Evolutionary conservation across 2,888 invertebrate genomes (phyloP).

Genomic region (Spodoptera exigua): DNA sequence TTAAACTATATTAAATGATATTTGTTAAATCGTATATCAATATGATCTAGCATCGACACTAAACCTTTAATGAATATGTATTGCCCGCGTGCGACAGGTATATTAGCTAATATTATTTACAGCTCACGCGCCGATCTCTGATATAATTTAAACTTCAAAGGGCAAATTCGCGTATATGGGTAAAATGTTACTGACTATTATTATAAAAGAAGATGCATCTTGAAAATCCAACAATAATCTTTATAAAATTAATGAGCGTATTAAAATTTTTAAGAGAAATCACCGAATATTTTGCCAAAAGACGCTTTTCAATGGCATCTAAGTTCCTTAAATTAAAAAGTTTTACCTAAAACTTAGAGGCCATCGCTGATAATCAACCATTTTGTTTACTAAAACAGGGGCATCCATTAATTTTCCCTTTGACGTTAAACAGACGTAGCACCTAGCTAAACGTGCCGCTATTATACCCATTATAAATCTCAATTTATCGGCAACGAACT

Average conservation of each 20-base stretch:
- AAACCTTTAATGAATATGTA: constrained; percentile 46
- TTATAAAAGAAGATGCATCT: no score
- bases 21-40: constrained; percentile 41
- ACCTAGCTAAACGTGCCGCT: not conserved
- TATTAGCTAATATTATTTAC: constrained; percentile 52
- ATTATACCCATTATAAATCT: constrained; percentile 67
- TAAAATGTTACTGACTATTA: no score
- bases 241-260: no score
- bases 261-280: no score
- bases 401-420: not conserved
- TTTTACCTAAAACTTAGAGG: no score
- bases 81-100: constrained; percentile 42
- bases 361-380: no score
- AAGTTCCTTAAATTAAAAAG: no score
- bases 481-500: constrained; percentile 51
- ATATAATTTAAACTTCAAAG: constrained; percentile 48
- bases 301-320: no score
- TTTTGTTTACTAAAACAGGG: no score
- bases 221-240: no score
- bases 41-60: constrained; percentile 29
- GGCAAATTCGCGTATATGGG: constrained; percentile 22
- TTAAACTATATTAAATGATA: constrained; percentile 28
- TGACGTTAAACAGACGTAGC: constrained; percentile 2
- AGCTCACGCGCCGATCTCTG: constrained; percentile 46
- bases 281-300: no score